Evolutionary conservation across 2,888 invertebrate species (phyloP).

Genomic region (Phaedon cochleariae): DNA sequence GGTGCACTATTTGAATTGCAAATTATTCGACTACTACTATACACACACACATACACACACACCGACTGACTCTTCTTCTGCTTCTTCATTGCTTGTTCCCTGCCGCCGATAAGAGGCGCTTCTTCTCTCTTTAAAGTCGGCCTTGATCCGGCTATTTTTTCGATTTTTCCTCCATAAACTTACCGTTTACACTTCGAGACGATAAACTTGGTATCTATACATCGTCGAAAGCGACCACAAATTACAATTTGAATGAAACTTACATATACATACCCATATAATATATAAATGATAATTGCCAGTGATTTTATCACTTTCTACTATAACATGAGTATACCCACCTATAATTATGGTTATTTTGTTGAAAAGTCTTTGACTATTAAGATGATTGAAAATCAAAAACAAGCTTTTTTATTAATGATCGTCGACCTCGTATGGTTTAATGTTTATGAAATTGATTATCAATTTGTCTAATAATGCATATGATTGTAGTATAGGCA

Average conservation of each 20-base stretch:
- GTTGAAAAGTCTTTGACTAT: too few relatives aligned
- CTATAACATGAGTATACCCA: too few relatives aligned
- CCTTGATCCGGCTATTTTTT: background rate
- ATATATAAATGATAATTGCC: background rate
- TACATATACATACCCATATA: too few relatives aligned
- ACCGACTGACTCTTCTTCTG: constrained; percentile 19
- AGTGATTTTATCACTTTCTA: too few relatives aligned
- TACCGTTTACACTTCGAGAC: background rate
- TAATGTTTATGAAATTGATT: too few relatives aligned
- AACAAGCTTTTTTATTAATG: too few relatives aligned
- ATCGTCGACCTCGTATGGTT: too few relatives aligned
- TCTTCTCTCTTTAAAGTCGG: constrained; percentile 8
- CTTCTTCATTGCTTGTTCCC: background rate
- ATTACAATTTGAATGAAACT: background rate
- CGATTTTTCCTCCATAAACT: background rate
- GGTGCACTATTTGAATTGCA: constrained; percentile 63
- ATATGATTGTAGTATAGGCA: too few relatives aligned
- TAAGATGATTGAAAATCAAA: too few relatives aligned
- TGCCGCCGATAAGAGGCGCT: background rate
- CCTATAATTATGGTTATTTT: too few relatives aligned
- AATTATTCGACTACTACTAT: constrained; percentile 50
- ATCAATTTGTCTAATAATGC: too few relatives aligned
- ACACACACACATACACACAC: constrained; percentile 5
- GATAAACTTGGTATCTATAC: background rate
- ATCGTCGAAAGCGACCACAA: background rate